A percentile compares a stretch with the other conserved stretches of the same genome.
phyloP scores from a whole-genome alignment of 2,797 vertebrate species.

The Crossoptilon crossoptilon region DNA sequence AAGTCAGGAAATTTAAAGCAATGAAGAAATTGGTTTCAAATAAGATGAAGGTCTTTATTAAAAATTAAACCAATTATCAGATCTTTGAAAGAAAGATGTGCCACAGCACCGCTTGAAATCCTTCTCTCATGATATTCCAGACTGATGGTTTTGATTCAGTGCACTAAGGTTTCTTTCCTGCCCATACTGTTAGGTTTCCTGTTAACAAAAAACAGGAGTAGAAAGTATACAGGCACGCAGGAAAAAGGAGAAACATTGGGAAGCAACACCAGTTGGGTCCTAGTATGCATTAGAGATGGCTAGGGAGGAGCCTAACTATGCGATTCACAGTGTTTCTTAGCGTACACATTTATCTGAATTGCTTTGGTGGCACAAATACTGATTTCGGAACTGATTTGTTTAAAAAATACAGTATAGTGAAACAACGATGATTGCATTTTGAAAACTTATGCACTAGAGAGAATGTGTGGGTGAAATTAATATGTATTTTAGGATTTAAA shows the following conservation, averaged over 20 bases:
- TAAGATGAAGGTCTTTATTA: background rate
- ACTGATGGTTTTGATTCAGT: background rate
- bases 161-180: background rate
- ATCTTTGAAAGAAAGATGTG: background rate
- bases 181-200: background rate
- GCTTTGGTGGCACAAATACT: background rate
- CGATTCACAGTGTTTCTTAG: background rate
- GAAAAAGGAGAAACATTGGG: background rate
- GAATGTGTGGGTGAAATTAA: slow-evolving; percentile 26
- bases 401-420: rapidly evolving
- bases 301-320: background rate
- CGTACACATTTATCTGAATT: background rate
- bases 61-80: background rate
- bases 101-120: background rate
- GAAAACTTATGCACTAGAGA: background rate
- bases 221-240: background rate
- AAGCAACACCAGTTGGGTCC: background rate
- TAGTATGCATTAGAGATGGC: rapidly evolving
- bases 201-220: background rate
- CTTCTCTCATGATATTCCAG: background rate
- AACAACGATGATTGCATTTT: background rate
- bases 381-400: background rate
- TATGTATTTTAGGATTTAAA: slow-evolving; percentile 58
- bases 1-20: background rate
- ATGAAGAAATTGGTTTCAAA: background rate